Percentiles rank a stretch among this genome's conserved stretches.
Conservation (phyloP, 2,797 vertebrate species). For the Sebastolobus altivelis region DNA sequence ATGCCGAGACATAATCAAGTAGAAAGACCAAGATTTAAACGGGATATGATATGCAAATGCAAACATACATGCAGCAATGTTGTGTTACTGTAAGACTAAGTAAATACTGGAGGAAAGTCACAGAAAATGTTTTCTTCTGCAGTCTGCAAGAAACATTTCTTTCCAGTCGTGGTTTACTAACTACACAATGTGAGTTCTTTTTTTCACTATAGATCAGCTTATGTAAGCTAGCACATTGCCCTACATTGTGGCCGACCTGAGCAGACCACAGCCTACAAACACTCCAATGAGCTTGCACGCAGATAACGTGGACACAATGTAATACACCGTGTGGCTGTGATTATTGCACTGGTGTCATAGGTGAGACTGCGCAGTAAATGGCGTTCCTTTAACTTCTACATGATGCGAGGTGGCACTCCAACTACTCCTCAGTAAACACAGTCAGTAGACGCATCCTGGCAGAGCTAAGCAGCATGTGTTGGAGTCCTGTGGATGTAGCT, state of each 20-base stretch:
- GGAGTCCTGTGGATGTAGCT: constrained; percentile 35
- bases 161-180: constrained; percentile 10
- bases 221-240: constrained; percentile 40
- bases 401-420: constrained; percentile 36
- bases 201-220: constrained; percentile 8
- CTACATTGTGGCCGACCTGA: constrained; percentile 12
- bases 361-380: constrained; percentile 25
- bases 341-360: constrained; percentile 3
- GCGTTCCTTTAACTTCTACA: constrained; percentile 9
- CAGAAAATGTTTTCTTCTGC: constrained; percentile 5
- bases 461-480: constrained; percentile 53
- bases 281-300: not conserved
- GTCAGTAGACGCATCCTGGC: constrained; percentile 32
- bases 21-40: constrained; percentile 6
- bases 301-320: constrained; percentile 9
- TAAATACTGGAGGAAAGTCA: not conserved
- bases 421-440: constrained; percentile 19
- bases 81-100: not conserved
- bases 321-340: not conserved
- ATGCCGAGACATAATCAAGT: not conserved
- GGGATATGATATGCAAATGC: constrained; percentile 11
- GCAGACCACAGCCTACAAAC: constrained; percentile 23
- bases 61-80: constrained; percentile 27
- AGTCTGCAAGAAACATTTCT: constrained; percentile 1
- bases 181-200: not conserved